These are phyloP conservation scores for Phallusia fumigata DNA, from an alignment of 23 tunicate genomes.

Conservation along the genomic window DNA sequence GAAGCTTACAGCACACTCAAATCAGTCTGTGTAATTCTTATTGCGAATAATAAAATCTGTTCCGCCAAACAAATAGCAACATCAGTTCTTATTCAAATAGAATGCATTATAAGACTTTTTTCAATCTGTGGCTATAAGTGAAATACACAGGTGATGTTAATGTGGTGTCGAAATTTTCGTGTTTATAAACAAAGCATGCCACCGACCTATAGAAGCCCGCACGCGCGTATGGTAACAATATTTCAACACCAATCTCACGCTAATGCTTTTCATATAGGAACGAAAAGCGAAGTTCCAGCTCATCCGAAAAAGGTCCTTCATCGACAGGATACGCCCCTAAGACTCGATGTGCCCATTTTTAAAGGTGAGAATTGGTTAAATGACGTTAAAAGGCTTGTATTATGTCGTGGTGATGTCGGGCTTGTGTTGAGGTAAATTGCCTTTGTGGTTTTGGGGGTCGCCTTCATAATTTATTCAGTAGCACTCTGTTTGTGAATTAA, in stretches of 20 bases:
- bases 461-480: not conserved
- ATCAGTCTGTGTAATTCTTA: no score
- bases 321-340: not conserved
- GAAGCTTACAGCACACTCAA: no score
- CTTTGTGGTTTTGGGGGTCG: not conserved
- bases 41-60: no score
- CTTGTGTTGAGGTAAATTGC: not conserved
- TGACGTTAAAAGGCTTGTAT: no score
- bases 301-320: not conserved
- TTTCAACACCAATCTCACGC: not conserved
- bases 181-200: not conserved
- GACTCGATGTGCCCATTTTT: not conserved
- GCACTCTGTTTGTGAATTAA: not conserved
- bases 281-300: not conserved
- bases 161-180: not conserved
- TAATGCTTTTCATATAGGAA: not conserved
- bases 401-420: not conserved
- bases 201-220: not conserved
- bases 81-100: no score
- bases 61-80: no score
- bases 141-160: not conserved
- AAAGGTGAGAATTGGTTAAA: not conserved
- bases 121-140: not conserved
- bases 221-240: not conserved
- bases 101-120: no score